A percentile compares a stretch with the other conserved stretches of the same genome.
phyloP scores from a whole-genome alignment of 2,888 invertebrate genomes.

The Alviniconcha strummeri region DNA sequence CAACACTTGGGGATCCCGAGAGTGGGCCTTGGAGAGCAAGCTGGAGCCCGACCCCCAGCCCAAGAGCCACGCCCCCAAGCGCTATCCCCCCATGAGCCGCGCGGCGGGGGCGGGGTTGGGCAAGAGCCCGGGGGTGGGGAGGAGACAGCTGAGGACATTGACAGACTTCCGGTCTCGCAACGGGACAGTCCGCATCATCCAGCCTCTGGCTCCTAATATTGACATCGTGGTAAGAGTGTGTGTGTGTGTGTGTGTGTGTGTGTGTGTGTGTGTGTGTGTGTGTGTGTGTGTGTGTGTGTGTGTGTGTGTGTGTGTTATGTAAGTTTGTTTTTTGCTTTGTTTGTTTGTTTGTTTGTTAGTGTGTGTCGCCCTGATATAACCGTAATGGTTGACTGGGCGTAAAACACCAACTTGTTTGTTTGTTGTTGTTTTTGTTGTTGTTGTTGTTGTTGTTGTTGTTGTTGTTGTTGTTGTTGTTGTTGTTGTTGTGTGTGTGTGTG shows the following conservation, averaged over 20 bases:
- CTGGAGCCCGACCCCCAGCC: slow-evolving; percentile 7
- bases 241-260: neutral
- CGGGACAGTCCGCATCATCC: slow-evolving; percentile 20
- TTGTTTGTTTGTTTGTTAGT: too few species aligned
- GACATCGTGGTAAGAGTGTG: neutral
- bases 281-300: too few species aligned
- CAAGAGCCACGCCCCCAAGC: slow-evolving; percentile 18
- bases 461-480: too few species aligned
- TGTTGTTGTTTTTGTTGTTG: too few species aligned
- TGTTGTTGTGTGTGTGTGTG: too few species aligned
- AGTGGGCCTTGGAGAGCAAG: neutral
- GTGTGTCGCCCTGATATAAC: too few species aligned
- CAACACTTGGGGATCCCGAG: slow-evolving; percentile 30
- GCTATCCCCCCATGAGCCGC: slow-evolving; percentile 24
- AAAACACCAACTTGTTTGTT: too few species aligned
- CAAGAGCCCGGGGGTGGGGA: neutral
- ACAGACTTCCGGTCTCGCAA: slow-evolving; percentile 32
- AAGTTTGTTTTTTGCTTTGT: too few species aligned
- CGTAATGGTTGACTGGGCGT: too few species aligned
- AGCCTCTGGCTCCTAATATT: neutral
- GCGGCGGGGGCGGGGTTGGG: slow-evolving; percentile 4
- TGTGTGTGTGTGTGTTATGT: too few species aligned
- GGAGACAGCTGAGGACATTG: slow-evolving; percentile 20
- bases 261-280: too few species aligned
- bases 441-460: too few species aligned